Evolutionary conservation across 2,888 invertebrate species (phyloP).

Genomic region (Adela reaumurella): DNA sequence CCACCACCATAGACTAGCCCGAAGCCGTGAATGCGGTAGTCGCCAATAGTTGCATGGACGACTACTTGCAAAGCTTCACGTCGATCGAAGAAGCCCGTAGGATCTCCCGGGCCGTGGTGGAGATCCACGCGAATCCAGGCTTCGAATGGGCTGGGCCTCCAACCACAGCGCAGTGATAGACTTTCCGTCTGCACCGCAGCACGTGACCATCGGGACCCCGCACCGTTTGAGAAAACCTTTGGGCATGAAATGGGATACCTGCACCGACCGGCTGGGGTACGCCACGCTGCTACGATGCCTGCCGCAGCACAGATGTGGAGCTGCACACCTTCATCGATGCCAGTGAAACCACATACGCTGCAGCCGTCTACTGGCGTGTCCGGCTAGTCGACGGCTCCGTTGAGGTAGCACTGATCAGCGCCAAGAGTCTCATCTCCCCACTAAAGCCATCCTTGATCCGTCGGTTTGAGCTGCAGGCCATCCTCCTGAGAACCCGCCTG

Average conservation of each 20-base stretch:
- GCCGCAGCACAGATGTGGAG: slow-evolving; percentile 7
- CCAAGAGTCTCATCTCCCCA: slow-evolving; percentile 9
- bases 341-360: slow-evolving; percentile 13
- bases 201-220: too few species aligned
- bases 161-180: neutral
- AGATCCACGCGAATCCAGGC: neutral
- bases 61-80: neutral
- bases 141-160: neutral
- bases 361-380: slow-evolving; percentile 13
- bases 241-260: too few species aligned
- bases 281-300: slow-evolving; percentile 2
- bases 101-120: neutral
- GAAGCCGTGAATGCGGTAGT: neutral
- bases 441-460: slow-evolving; percentile 9
- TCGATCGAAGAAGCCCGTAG: neutral
- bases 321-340: slow-evolving; percentile 16
- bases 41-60: slow-evolving; percentile 1
- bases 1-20: neutral
- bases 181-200: too few species aligned
- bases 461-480: slow-evolving; percentile 10
- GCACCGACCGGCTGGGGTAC: too few species aligned
- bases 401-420: slow-evolving; percentile 11
- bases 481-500: slow-evolving; percentile 5
- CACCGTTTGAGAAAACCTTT: too few species aligned
- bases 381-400: slow-evolving; percentile 5